These are phyloP conservation scores for Aphis gossypii DNA, from an alignment of 1,140 invertebrate genomes.

Conservation along the genomic window DNA sequence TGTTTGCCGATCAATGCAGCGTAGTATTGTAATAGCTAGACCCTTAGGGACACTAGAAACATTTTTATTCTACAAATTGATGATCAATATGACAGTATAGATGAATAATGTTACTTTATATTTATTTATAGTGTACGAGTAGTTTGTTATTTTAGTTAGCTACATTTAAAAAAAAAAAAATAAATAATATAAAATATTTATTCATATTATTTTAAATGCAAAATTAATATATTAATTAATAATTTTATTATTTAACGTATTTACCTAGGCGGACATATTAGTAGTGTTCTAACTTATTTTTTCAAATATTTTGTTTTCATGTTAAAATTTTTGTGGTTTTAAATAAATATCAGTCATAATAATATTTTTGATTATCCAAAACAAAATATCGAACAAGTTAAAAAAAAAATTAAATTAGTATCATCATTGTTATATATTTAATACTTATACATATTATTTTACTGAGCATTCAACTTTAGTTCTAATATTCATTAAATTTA, in stretches of 20 bases:
- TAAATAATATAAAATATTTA: background rate
- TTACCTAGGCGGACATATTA: background rate
- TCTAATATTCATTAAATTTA: background rate
- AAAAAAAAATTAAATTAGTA: background rate
- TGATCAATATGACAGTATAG: background rate
- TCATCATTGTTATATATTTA: background rate
- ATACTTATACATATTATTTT: background rate
- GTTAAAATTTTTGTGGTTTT: background rate
- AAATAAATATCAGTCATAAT: no score
- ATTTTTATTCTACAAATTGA: background rate
- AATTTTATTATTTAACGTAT: background rate
- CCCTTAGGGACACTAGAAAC: background rate
- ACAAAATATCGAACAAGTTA: no score
- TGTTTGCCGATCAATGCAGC: background rate
- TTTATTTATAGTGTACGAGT: background rate
- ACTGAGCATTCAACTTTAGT: background rate
- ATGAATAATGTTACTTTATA: background rate
- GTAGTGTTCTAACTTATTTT: background rate
- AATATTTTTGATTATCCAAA: no score
- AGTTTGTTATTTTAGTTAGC: background rate
- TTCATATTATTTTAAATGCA: background rate
- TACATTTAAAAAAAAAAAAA: background rate
- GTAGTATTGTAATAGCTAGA: background rate
- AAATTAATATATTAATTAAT: background rate
- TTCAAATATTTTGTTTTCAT: background rate